Evolutionary conservation across 2,113 vertebrate species (phyloP), one percentile per base, ranked within the genome.

Genomic region (Prinia subflava): DNA sequence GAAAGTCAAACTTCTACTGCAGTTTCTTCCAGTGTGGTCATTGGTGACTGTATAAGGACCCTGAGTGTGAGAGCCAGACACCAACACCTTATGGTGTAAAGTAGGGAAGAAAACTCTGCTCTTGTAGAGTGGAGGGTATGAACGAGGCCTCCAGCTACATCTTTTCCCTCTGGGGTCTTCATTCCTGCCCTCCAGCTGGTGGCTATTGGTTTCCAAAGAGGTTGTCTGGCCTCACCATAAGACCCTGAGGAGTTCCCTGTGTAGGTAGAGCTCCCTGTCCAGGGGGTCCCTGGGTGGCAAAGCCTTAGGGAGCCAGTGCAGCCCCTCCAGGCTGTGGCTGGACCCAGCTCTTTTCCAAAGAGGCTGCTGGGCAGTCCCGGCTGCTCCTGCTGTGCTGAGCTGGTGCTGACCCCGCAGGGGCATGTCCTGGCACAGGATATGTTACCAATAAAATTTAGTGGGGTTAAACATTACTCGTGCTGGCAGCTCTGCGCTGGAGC

Each of bases 391-490:
- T 60, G 49, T 24, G 78, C 80, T 78, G 25, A 44, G 82, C 73
- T 1, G 1, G 41, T 1, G 3, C 79, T 95, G 78, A 80, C 85
- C 84, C 83, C 1, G 3, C 82, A 82, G 87, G 39, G 79, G 42
- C 84, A 69, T 5, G 6, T 86, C 89, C 78, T 93, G 75, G 81
- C 7, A 27, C 55, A 47, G 90, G 64, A 95, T 96, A 91, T 9
- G 47, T 97, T 89, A 96, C 96, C 93, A 63, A 95, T 97, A 96
- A 97, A 97, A 81, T 80, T 73, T 83, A 90, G 81, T 25, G 52
- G 63, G 70, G 95, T 97, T 97, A 97, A 97, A 97, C 67, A 96
- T 97, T 97, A 97, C 78, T 95, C 1, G 3, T 62, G 64, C 31
- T 92, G 84, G 63, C 92, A 74, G 75, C 42, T 63, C 18, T 2